Evolutionary conservation across 2,888 invertebrate species (phyloP).

Genomic region (Chrysolina oricalcia): DNA sequence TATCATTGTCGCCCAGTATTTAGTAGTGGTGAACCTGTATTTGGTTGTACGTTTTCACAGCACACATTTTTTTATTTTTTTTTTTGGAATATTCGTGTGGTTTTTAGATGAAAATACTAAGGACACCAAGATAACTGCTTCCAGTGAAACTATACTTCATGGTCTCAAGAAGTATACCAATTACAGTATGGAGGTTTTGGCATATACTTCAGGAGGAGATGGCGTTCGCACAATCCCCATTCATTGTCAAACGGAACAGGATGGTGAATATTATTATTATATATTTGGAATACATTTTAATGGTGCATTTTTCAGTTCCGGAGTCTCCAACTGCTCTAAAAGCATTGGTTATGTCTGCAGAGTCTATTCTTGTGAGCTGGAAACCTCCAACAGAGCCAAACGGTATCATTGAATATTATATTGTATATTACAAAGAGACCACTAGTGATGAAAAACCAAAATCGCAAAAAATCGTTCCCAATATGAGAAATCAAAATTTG

Average conservation of each 20-base stretch:
- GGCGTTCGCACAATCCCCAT: slow-evolving; percentile 91
- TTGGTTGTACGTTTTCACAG: too few relatives aligned
- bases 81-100: slow-evolving; percentile 31
- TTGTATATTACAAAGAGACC: slow-evolving; percentile 85
- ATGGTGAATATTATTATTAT: slow-evolving; percentile 77
- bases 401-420: slow-evolving; percentile 94
- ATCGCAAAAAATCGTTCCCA: slow-evolving; percentile 86
- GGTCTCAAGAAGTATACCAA: slow-evolving; percentile 96
- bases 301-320: slow-evolving; percentile 79
- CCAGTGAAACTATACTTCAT: slow-evolving; percentile 93
- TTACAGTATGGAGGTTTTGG: slow-evolving; percentile 96
- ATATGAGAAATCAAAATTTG: slow-evolving; percentile 78
- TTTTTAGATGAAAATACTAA: slow-evolving; percentile 88
- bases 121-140: slow-evolving; percentile 93
- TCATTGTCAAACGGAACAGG: slow-evolving; percentile 96
- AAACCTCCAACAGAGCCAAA: slow-evolving; percentile 93
- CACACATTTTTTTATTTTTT: too few relatives aligned
- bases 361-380: slow-evolving; percentile 95
- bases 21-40: too few relatives aligned
- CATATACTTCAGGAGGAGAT: slow-evolving; percentile 95
- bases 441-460: slow-evolving; percentile 74
- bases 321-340: slow-evolving; percentile 95
- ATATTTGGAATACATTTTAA: background rate
- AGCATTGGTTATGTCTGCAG: slow-evolving; percentile 92
- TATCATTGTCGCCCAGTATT: too few relatives aligned